Base-by-base conservation (phyloP, 2,888 invertebrate genomes). In the Charanyca ferruginea region DNA sequence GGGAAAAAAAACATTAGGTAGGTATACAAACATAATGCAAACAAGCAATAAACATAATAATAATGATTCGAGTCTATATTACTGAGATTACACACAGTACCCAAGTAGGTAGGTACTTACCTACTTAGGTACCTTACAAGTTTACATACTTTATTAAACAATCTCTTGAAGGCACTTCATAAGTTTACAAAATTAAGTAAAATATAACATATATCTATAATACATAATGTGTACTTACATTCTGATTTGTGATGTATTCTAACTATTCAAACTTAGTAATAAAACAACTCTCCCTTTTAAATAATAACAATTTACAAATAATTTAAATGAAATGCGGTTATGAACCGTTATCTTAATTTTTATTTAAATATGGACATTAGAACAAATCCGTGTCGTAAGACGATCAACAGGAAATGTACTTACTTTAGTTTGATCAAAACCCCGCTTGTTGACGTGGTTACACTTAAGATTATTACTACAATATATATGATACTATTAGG, bases 11-110 rank as follows among this genome's bases (percentile, higher is more conserved):
- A 62, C 53, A 58, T 66, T 52, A n/a, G n/a, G n/a, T n/a, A n/a
- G n/a, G n/a, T n/a, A 63, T 11, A n/a, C 20, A 38, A 41, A 58
- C 45, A 28, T 63, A 60, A 69, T 60, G 60, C 66, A 68, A 38
- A 52, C 53, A 25, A 67, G 44, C 49, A 68, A 79, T 64, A 74
- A 79, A 66, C 41, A 59, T 59, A 63, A 52, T 44, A 22, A 61
- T 47, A 25, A 65, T 66, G 71, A 68, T 79, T 79, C 48, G 64
- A 79, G 61, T 76, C 75, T 76, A 79, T 76, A 76, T 68, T 74
- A 62, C 77, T 82, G 85, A 87, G 86, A 87, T 87, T 85, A 83
- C 81, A 85, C 85, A 86, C 81, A 71, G 68, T 53, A 20, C 22
- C 45, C 22, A 81, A 73, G 70, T 80, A 75, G 67, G 68, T 54